Conservation (phyloP, 2,113 vertebrate genomes). For the Pipra filicauda region DNA sequence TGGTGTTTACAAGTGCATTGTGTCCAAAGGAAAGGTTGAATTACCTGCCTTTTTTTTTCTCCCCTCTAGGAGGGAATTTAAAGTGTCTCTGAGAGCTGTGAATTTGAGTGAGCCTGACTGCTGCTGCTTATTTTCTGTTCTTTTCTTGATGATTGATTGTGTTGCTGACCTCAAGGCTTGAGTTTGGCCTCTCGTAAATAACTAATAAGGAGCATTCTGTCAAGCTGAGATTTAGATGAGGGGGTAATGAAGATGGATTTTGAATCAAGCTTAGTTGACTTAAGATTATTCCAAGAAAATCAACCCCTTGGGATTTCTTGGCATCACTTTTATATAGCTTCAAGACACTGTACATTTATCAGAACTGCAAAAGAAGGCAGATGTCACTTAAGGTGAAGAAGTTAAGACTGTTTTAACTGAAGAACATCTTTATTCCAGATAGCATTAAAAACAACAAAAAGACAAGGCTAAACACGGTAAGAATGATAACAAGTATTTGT, state of each 20-base stretch:
- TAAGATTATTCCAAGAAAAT: slow-evolving; percentile 53
- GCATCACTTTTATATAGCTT: slow-evolving; percentile 36
- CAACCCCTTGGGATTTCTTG: slow-evolving; percentile 46
- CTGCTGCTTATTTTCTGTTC: neutral
- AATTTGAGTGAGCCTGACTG: neutral
- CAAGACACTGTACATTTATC: slow-evolving; percentile 45
- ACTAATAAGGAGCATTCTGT: slow-evolving; percentile 54
- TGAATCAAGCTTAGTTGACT: slow-evolving; percentile 47
- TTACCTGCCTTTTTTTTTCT: neutral
- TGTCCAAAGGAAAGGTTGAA: neutral
- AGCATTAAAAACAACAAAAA: slow-evolving; percentile 8
- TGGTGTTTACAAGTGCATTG: neutral
- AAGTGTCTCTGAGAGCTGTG: neutral
- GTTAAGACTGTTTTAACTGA: neutral
- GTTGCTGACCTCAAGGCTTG: slow-evolving; percentile 44
- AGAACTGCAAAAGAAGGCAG: neutral
- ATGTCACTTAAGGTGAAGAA: slow-evolving; percentile 18
- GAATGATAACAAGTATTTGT: neutral
- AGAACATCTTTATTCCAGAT: slow-evolving; percentile 33
- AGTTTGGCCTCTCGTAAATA: slow-evolving; percentile 40
- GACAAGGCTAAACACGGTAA: neutral
- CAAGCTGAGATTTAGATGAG: slow-evolving; percentile 55
- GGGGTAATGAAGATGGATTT: slow-evolving; percentile 46
- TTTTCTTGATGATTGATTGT: slow-evolving; percentile 42
- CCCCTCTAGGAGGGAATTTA: neutral